A percentile compares a stretch with the other conserved stretches of the same genome.
Conservation (phyloP, 2,113 vertebrate genomes). For the Grallaria varia region DNA sequence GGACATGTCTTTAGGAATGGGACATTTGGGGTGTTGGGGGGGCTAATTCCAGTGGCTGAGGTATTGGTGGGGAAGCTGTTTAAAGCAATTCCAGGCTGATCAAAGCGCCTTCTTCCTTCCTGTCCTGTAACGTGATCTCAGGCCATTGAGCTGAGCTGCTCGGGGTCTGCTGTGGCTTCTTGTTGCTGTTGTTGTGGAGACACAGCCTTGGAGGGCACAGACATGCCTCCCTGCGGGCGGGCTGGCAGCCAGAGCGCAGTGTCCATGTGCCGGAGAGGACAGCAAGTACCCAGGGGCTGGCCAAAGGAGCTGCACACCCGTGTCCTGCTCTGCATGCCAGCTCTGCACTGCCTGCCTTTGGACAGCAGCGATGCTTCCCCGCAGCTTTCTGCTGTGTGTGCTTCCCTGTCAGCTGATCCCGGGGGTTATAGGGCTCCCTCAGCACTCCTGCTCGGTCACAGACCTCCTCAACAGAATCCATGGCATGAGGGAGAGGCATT, state of each 20-base stretch:
- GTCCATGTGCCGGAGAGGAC: not conserved
- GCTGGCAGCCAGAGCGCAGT: accelerated
- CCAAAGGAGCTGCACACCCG: not conserved
- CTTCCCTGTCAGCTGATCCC: not conserved
- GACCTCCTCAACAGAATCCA: not conserved
- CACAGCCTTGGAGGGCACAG: not conserved
- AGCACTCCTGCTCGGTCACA: not conserved
- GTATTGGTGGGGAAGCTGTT: conserved; percentile 18
- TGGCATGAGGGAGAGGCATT: not conserved
- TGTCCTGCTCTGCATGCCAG: not conserved
- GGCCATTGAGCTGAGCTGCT: conserved; percentile 35
- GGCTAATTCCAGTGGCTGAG: conserved; percentile 68
- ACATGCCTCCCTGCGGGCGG: not conserved
- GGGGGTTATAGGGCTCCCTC: not conserved
- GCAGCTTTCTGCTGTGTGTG: not conserved
- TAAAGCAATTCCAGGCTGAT: conserved; percentile 55
- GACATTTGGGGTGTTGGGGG: conserved; percentile 25
- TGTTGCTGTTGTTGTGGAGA: conserved; percentile 71
- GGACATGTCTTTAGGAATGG: conserved; percentile 42
- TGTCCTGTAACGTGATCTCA: conserved; percentile 59
- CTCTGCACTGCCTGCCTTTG: accelerated
- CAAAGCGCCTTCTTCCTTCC: conserved; percentile 74
- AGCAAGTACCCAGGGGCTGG: not conserved
- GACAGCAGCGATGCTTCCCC: not conserved
- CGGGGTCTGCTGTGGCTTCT: conserved; percentile 54